These are phyloP conservation scores for Grammomys surdaster DNA, from an alignment of 2,113 vertebrate genomes.

Conservation along the genomic window DNA sequence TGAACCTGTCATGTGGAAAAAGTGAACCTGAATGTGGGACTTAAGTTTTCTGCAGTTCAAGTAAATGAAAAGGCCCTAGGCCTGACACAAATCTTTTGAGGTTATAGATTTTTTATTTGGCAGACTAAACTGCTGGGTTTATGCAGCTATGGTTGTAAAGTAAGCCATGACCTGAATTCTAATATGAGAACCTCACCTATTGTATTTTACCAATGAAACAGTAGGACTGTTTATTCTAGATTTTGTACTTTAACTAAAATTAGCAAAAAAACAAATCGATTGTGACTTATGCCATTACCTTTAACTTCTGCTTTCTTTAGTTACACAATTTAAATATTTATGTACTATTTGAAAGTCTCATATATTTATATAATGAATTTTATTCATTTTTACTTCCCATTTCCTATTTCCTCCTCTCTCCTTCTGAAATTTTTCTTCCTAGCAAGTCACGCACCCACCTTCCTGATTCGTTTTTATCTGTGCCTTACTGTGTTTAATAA, in stretches of 20 bases:
- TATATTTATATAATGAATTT: neutral
- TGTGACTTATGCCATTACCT: neutral
- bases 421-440: neutral
- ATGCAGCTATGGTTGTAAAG: slow-evolving; percentile 29
- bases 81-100: slow-evolving; percentile 23
- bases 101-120: slow-evolving; percentile 61
- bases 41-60: slow-evolving; percentile 16
- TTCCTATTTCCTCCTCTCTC: fast-evolving
- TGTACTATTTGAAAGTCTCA: too few species aligned
- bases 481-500: neutral
- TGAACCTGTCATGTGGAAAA: slow-evolving; percentile 51
- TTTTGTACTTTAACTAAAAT: slow-evolving; percentile 37
- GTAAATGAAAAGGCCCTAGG: slow-evolving; percentile 65
- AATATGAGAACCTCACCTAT: neutral
- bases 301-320: neutral
- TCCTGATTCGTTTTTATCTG: neutral
- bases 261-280: neutral
- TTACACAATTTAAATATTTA: neutral
- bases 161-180: slow-evolving; percentile 16
- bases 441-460: neutral
- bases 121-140: neutral
- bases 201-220: slow-evolving; percentile 17
- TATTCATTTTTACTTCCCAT: too few species aligned
- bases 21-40: neutral
- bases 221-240: neutral